Percentiles rank a stretch among this genome's conserved stretches.
Conservation (phyloP, 2,113 vertebrate genomes). For the Litocranius walleri region DNA sequence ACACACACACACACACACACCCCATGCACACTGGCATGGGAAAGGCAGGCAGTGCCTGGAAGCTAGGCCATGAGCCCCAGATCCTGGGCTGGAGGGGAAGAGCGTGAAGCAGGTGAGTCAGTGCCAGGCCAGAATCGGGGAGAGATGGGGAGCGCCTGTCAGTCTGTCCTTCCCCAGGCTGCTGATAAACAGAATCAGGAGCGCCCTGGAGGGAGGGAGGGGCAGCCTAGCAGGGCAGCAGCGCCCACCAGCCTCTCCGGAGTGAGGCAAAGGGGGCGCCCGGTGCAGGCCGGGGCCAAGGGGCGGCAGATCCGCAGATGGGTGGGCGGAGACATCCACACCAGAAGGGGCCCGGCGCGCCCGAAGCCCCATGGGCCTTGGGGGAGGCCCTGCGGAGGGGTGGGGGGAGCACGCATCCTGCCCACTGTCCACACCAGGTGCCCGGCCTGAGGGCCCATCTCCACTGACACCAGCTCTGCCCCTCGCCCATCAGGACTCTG, state of each 20-base stretch:
- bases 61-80: neutral
- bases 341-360: accelerated
- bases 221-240: accelerated
- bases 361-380: neutral
- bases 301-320: neutral
- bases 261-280: neutral
- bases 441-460: neutral
- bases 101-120: neutral
- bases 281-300: neutral
- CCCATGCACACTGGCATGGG: neutral
- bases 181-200: slow-evolving; percentile 16
- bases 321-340: neutral
- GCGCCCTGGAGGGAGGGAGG: neutral
- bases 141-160: neutral
- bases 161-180: slow-evolving; percentile 49
- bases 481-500: neutral
- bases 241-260: neutral
- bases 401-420: neutral
- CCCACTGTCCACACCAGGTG: neutral
- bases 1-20: neutral
- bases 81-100: neutral
- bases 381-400: neutral
- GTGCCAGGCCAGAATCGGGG: neutral
- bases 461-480: too few relatives aligned
- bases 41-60: neutral